A percentile compares a stretch with the other conserved stretches of the same genome.
phyloP scores from a whole-genome alignment of 2,797 vertebrate species.

The Gallinago stenura region DNA sequence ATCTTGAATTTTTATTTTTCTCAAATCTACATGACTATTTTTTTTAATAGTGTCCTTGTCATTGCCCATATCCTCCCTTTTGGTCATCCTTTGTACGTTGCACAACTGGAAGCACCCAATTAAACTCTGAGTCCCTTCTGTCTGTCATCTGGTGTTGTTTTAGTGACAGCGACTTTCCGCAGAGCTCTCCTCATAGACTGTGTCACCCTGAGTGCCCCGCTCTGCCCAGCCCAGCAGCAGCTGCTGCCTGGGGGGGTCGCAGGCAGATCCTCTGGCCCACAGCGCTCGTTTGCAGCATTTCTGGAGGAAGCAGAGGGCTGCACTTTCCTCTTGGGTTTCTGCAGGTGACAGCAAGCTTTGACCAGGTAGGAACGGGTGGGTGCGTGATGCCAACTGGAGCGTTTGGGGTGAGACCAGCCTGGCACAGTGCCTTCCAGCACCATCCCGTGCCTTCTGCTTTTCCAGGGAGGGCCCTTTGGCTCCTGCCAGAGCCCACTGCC shows the following conservation, averaged over 20 bases:
- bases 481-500: background rate
- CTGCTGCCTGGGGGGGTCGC: background rate
- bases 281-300: accelerated
- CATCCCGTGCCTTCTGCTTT: background rate
- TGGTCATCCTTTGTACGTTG: constrained; percentile 31
- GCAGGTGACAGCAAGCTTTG: background rate
- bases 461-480: background rate
- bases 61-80: constrained; percentile 4
- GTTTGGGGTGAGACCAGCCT: background rate
- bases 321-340: background rate
- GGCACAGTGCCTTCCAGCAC: background rate
- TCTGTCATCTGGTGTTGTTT: background rate
- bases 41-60: constrained; percentile 30
- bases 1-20: constrained; percentile 65
- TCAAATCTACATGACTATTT: constrained; percentile 30
- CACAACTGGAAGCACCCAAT: constrained; percentile 58
- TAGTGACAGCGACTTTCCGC: accelerated
- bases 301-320: background rate
- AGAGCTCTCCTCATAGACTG: background rate
- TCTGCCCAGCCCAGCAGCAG: background rate
- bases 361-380: background rate
- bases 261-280: background rate
- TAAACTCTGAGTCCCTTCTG: constrained; percentile 43
- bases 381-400: accelerated
- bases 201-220: accelerated